Evolutionary conservation across 2,888 invertebrate species (phyloP).

Genomic region (Drosophila anomalata): DNA sequence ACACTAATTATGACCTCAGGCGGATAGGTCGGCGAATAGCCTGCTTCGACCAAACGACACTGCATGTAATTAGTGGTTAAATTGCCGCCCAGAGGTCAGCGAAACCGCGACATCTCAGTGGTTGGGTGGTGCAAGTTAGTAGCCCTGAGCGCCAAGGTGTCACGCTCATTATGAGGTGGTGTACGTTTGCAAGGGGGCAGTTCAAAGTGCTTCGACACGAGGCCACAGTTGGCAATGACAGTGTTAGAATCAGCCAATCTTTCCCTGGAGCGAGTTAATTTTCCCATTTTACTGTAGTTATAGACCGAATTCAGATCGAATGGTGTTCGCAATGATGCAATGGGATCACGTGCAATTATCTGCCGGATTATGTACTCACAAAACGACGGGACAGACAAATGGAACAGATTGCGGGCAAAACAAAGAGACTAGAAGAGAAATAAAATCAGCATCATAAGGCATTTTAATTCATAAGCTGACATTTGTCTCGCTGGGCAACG

Average conservation of each 20-base stretch:
- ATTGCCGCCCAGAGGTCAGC: slow-evolving; percentile 73
- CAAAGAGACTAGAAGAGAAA: slow-evolving; percentile 21
- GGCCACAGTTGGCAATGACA: slow-evolving; percentile 17
- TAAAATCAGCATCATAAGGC: slow-evolving; percentile 72
- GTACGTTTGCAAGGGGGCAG: slow-evolving; percentile 44
- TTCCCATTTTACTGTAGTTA: slow-evolving; percentile 18
- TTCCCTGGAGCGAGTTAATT: background rate
- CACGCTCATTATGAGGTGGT: slow-evolving; percentile 74
- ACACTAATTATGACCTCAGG: slow-evolving; percentile 80
- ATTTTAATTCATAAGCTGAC: slow-evolving; percentile 82
- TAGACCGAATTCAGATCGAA: slow-evolving; percentile 12
- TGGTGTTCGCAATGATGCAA: background rate
- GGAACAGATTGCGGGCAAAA: slow-evolving; percentile 20
- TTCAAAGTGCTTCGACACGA: slow-evolving; percentile 55
- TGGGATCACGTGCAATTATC: slow-evolving; percentile 31
- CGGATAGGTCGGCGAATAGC: slow-evolving; percentile 36
- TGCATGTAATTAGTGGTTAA: slow-evolving; percentile 79
- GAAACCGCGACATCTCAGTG: slow-evolving; percentile 20
- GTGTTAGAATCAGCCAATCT: slow-evolving; percentile 1
- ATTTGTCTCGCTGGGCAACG: slow-evolving; percentile 73
- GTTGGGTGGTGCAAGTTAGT: slow-evolving; percentile 25
- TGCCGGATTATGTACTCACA: slow-evolving; percentile 11
- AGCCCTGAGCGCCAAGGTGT: slow-evolving; percentile 52
- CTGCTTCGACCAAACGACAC: slow-evolving; percentile 58
- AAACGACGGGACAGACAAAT: slow-evolving; percentile 16